Conservation (phyloP, 2,113 vertebrate genomes). For the Geococcyx californianus region DNA sequence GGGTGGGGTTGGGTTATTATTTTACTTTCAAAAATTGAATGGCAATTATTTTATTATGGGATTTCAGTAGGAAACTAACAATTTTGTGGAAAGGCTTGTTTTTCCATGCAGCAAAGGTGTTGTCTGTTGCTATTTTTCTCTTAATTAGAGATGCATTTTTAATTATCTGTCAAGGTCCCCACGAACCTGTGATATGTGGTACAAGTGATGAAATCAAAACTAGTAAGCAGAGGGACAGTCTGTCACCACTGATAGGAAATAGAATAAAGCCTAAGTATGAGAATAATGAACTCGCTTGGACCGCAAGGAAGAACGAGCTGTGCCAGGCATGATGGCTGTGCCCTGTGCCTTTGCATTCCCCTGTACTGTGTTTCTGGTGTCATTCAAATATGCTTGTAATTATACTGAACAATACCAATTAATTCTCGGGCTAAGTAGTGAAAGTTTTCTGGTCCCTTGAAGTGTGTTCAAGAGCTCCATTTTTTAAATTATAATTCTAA, state of each 20-base stretch:
- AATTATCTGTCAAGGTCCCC: conserved; percentile 46
- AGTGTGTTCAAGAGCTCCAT: not conserved
- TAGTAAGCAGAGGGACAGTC: not conserved
- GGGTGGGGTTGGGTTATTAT: not conserved
- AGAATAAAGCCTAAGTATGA: not conserved
- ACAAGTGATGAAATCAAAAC: conserved; percentile 19
- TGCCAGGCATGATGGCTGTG: not conserved
- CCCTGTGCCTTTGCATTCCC: not conserved
- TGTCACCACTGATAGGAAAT: conserved; percentile 10
- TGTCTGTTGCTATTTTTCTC: conserved; percentile 14
- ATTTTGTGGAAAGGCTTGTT: conserved; percentile 15
- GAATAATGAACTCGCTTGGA: conserved; percentile 26
- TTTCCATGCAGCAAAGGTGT: not conserved
- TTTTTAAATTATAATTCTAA: not conserved
- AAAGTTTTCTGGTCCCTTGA: not conserved
- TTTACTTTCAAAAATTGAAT: not conserved
- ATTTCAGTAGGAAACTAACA: not conserved
- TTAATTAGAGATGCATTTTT: conserved; percentile 49
- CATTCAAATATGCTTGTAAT: not conserved
- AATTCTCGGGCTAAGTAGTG: not conserved
- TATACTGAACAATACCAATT: not conserved
- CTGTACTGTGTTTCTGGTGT: not conserved
- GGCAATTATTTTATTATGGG: conserved; percentile 6
- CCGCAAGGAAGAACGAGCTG: not conserved
- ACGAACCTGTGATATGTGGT: not conserved